phyloP scores from a whole-genome alignment of 2,113 vertebrate species.

The Varanus komodoensis region DNA sequence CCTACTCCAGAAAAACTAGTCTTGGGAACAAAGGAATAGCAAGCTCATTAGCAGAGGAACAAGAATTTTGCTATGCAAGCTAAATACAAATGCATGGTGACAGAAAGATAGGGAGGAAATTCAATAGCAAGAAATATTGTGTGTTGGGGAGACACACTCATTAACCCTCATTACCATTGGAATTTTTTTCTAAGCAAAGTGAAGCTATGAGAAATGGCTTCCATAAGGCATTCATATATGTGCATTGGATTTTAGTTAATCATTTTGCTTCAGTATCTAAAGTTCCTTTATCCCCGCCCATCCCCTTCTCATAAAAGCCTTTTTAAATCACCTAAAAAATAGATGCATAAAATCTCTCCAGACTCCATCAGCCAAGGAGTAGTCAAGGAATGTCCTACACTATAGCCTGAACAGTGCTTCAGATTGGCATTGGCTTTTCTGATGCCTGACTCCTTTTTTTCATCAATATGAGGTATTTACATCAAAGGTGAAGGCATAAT shows the following conservation, averaged over 20 bases:
- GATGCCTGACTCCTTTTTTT: constrained; percentile 44
- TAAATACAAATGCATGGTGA: background rate
- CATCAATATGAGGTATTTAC: constrained; percentile 40
- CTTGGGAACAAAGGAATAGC: background rate
- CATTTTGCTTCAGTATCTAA: constrained; percentile 45
- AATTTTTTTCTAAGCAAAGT: background rate
- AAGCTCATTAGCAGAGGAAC: background rate
- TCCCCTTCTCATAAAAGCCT: background rate
- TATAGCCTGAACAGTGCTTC: constrained; percentile 39
- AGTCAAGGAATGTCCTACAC: constrained; percentile 33
- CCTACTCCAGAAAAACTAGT: background rate
- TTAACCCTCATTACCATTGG: background rate
- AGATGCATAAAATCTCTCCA: constrained; percentile 28
- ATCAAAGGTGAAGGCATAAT: constrained; percentile 41
- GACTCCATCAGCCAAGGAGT: constrained; percentile 25
- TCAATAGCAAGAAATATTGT: background rate
- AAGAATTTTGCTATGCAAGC: background rate
- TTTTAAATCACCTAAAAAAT: constrained; percentile 2
- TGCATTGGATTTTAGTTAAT: constrained; percentile 27
- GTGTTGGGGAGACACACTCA: background rate
- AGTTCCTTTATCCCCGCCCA: background rate
- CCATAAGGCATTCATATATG: background rate
- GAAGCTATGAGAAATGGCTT: background rate
- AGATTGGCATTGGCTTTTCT: constrained; percentile 38
- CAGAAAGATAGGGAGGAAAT: too few relatives aligned